These are phyloP conservation scores for Tupiocoris notatus DNA, from an alignment of 2,888 invertebrate species.

Conservation along the genomic window DNA sequence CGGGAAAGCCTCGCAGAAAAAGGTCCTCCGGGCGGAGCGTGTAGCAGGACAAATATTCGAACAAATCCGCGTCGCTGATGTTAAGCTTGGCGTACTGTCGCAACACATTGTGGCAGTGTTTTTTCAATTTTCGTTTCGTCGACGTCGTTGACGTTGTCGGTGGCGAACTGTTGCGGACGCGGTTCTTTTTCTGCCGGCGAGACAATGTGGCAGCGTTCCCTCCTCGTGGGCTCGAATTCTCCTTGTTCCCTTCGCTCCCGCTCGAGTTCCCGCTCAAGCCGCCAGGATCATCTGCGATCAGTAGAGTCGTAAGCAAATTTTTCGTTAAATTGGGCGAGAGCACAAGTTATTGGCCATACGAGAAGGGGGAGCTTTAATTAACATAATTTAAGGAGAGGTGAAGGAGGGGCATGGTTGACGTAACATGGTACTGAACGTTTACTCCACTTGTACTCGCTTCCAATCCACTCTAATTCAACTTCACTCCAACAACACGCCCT, in stretches of 20 bases:
- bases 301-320: background rate
- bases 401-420: too few relatives aligned
- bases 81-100: constrained; percentile 53
- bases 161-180: constrained; percentile 51
- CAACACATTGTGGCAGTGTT: constrained; percentile 38
- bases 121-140: constrained; percentile 50
- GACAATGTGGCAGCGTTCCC: constrained; percentile 49
- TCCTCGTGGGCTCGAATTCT: constrained; percentile 49
- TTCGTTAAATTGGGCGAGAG: too few relatives aligned
- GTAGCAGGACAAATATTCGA: constrained; percentile 62
- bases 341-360: too few relatives aligned
- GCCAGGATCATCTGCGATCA: constrained; percentile 49
- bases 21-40: constrained; percentile 63
- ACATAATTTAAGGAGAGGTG: too few relatives aligned
- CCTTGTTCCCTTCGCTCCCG: constrained; percentile 52
- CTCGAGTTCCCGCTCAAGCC: constrained; percentile 53
- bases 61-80: constrained; percentile 60
- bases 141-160: constrained; percentile 49
- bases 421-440: too few relatives aligned
- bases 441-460: too few relatives aligned
- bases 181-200: constrained; percentile 59
- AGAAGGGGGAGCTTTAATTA: too few relatives aligned
- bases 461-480: too few relatives aligned
- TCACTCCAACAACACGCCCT: too few relatives aligned
- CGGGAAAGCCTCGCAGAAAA: constrained; percentile 69